Base-by-base conservation (phyloP, 2,888 invertebrate genomes). In the Leucania comma region DNA sequence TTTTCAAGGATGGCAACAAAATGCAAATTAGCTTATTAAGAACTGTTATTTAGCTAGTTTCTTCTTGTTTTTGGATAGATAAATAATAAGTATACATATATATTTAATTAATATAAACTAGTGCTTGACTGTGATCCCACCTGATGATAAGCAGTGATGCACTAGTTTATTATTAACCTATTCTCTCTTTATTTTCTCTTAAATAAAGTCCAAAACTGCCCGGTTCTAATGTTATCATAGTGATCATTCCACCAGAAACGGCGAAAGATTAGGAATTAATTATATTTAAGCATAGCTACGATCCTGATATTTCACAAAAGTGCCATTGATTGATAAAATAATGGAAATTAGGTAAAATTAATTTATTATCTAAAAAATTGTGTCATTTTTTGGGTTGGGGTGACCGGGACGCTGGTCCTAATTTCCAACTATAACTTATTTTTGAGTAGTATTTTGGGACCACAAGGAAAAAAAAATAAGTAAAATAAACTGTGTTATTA, bases 281-380 rank as follows among this genome's bases (percentile, higher is more conserved):
- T 72, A 79, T 72, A 67, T 53, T 59, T 68, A 82, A 81, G 79
- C 79, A 60, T 77, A 68, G 77, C 83, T 81, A 72, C 74, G 69
- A 77, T 79, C 70, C 79, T 83, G 72, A 83, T 68, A 73, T 71
- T 81, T 83, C 85, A 83, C 83, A 73, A 83, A 85, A 85, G 85
- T 85, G 85, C 85, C 85, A 71, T 71, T 71, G 59, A 69, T 80
- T 71, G 61, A 69, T 82, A 67, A 74, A 62, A 64, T 83, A 74
- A 80, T 72, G 78, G 82, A 38, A 72, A 57, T 68, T 75, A 78
- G 64, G 38, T 83, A 76, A 80, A 73, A 72, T 64, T 77, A 51
- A 78, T 74, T 78, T 70, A 83, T 72, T 59, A 54, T 26, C 26
- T 46, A 32, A 72, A 75, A 63, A 32, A 42, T 48, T 48, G 38